These are phyloP conservation scores for Callimorpha dominula DNA, from an alignment of 2,888 invertebrate genomes.

Conservation along the genomic window DNA sequence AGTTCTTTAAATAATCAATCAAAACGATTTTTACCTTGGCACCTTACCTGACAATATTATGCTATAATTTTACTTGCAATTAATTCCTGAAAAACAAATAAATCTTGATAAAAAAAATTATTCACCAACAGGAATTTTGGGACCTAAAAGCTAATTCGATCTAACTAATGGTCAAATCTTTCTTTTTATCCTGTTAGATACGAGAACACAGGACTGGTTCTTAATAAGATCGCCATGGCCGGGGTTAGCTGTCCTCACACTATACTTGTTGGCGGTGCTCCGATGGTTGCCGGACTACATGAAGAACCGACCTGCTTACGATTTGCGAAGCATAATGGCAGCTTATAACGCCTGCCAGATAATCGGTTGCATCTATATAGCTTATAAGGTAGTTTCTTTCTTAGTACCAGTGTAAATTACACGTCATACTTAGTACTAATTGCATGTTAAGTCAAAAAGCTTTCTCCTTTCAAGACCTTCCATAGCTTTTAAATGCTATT, in stretches of 20 bases:
- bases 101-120: no score
- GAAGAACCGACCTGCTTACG: slow-evolving; percentile 88
- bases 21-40: no score
- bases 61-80: no score
- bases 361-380: slow-evolving; percentile 85
- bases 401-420: background rate
- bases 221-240: slow-evolving; percentile 91
- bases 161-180: no score
- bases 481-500: no score
- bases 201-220: slow-evolving; percentile 89
- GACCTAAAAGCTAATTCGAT: no score
- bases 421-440: background rate
- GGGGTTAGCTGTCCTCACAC: slow-evolving; percentile 83
- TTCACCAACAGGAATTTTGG: no score
- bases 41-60: no score
- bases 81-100: no score
- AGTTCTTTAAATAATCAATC: no score
- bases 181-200: slow-evolving; percentile 76
- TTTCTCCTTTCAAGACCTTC: no score
- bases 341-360: slow-evolving; percentile 91
- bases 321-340: slow-evolving; percentile 88
- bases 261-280: slow-evolving; percentile 89
- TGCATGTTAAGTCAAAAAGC: background rate
- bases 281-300: slow-evolving; percentile 90
- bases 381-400: slow-evolving; percentile 83